Evolutionary conservation across 2,888 invertebrate species (phyloP).

Genomic region (Aphodius sticticus): DNA sequence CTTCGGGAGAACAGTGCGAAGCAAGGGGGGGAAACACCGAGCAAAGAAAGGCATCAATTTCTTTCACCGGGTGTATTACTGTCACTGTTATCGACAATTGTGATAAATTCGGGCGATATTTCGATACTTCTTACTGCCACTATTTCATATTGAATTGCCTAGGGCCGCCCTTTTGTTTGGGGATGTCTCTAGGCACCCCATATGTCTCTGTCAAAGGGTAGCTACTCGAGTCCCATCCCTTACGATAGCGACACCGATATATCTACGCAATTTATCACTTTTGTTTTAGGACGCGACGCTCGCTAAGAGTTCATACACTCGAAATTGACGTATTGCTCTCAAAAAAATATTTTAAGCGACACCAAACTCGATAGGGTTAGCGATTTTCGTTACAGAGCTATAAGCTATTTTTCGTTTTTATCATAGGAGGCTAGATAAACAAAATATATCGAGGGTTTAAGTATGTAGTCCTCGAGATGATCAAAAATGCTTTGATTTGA

Average conservation of each 20-base stretch:
- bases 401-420: too few relatives aligned
- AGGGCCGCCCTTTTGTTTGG: slow-evolving; percentile 6
- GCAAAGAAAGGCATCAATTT: slow-evolving; percentile 11
- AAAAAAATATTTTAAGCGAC: not conserved
- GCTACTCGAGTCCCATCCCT: slow-evolving; percentile 1
- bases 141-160: slow-evolving; percentile 24
- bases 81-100: slow-evolving; percentile 26
- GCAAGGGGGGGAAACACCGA: not conserved
- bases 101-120: slow-evolving; percentile 24
- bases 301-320: not conserved
- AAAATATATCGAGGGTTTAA: not conserved
- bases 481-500: not conserved
- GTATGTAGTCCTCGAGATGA: not conserved
- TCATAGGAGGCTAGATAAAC: too few relatives aligned
- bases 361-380: not conserved
- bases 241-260: slow-evolving; percentile 4
- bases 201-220: slow-evolving; percentile 25
- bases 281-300: not conserved
- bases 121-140: slow-evolving; percentile 24
- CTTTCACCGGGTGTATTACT: slow-evolving; percentile 26
- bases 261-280: not conserved
- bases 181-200: slow-evolving; percentile 16
- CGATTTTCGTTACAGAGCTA: too few relatives aligned
- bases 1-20: not conserved
- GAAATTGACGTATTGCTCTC: not conserved